Conservation (phyloP, 2,113 vertebrate genomes). For the Psettodes erumei region DNA sequence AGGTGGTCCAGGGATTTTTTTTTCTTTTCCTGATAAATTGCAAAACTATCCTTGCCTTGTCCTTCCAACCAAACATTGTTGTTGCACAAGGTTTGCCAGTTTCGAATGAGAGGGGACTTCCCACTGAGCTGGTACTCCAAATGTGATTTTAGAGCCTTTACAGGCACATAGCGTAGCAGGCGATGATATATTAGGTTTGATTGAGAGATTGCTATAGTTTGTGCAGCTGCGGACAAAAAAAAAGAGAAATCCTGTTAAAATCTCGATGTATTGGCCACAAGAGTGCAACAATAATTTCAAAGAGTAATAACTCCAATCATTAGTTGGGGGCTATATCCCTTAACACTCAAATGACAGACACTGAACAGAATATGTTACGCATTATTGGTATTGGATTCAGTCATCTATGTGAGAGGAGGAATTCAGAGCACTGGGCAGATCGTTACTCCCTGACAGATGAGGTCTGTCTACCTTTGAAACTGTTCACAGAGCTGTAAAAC, state of each 20-base stretch:
- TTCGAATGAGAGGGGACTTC: slow-evolving; percentile 26
- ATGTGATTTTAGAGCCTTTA: slow-evolving; percentile 56
- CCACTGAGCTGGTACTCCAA: slow-evolving; percentile 43
- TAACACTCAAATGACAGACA: slow-evolving; percentile 55
- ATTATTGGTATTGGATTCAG: slow-evolving; percentile 60
- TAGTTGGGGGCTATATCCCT: slow-evolving; percentile 33
- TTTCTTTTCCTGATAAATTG: slow-evolving; percentile 28
- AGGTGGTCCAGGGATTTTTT: slow-evolving; percentile 6
- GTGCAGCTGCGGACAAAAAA: slow-evolving; percentile 27
- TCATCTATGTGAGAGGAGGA: slow-evolving; percentile 65
- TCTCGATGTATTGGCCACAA: not conserved
- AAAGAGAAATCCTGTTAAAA: slow-evolving; percentile 26
- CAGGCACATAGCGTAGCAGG: slow-evolving; percentile 35
- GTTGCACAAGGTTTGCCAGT: slow-evolving; percentile 25
- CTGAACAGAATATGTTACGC: slow-evolving; percentile 47
- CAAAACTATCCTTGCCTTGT: slow-evolving; percentile 32
- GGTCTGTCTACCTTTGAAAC: slow-evolving; percentile 75
- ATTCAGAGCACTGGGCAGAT: slow-evolving; percentile 59
- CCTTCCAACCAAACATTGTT: slow-evolving; percentile 39
- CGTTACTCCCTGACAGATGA: slow-evolving; percentile 79
- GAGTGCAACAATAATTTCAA: slow-evolving; percentile 40
- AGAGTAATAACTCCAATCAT: slow-evolving; percentile 39
- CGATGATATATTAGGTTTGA: slow-evolving; percentile 52
- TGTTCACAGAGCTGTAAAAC: slow-evolving; percentile 76
- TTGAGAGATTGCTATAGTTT: slow-evolving; percentile 45